phyloP scores from a whole-genome alignment of 2,113 vertebrate species.

The Hoplias malabaricus region DNA sequence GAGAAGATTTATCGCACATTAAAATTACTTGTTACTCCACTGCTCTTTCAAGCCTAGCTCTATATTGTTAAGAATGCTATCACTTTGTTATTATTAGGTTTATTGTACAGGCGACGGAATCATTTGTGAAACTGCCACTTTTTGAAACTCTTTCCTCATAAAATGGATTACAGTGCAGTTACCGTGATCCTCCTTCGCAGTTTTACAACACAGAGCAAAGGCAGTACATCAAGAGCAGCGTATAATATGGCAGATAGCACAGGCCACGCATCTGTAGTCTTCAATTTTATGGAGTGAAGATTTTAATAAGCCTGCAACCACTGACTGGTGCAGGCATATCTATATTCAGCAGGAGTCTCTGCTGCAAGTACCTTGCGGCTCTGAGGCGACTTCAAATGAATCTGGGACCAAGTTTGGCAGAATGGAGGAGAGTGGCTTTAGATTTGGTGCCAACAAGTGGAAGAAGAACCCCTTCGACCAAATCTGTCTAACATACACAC shows the following conservation, averaged over 20 bases:
- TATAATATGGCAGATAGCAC: constrained; percentile 33
- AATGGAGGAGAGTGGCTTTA: constrained; percentile 41
- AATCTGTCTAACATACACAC: constrained; percentile 13
- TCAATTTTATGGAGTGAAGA: constrained; percentile 56
- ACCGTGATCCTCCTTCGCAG: constrained; percentile 10
- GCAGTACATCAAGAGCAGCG: constrained; percentile 22
- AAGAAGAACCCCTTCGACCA: constrained; percentile 19
- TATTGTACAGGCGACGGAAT: constrained; percentile 28
- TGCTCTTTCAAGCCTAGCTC: neutral
- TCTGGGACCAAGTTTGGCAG: constrained; percentile 47
- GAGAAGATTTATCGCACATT: constrained; percentile 9
- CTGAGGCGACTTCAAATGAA: constrained; percentile 60
- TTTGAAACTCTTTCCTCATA: neutral
- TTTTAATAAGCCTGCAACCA: constrained; percentile 58
- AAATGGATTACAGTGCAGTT: constrained; percentile 28
- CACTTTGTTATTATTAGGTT: constrained; percentile 15
- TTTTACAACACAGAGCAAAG: constrained; percentile 34
- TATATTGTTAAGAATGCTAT: neutral
- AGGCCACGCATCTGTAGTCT: constrained; percentile 36
- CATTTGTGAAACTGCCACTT: neutral
- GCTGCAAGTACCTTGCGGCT: constrained; percentile 52
- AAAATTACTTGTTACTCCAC: neutral
- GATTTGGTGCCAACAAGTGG: constrained; percentile 49
- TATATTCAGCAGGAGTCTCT: constrained; percentile 62
- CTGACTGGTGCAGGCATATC: constrained; percentile 51